These are phyloP conservation scores for Anguilla marmorata DNA, from an alignment of 2,797 vertebrate genomes.

Conservation along the genomic window DNA sequence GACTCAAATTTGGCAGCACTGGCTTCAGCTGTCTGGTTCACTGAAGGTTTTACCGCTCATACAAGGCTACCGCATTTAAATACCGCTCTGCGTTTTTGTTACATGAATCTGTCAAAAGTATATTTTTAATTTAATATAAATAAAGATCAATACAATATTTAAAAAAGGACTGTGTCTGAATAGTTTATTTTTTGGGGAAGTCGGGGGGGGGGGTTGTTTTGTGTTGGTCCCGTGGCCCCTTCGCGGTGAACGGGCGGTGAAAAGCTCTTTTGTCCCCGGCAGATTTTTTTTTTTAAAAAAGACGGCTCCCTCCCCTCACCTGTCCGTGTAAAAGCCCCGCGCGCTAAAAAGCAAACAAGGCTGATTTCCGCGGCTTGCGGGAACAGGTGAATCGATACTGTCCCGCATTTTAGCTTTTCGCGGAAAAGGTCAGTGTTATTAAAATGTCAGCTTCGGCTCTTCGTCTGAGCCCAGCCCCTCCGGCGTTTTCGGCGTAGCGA, in stretches of 20 bases:
- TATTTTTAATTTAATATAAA: conserved; percentile 99
- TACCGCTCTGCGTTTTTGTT: conserved; percentile 98
- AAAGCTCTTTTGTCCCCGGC: background rate
- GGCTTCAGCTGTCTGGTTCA: conserved; percentile 39
- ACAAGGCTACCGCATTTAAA: conserved; percentile 89
- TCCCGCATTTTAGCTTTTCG: background rate
- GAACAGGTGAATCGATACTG: background rate
- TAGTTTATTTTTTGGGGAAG: conserved; percentile 21
- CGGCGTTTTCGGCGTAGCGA: background rate
- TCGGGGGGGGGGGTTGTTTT: background rate
- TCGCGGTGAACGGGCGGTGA: background rate
- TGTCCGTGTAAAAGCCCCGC: background rate
- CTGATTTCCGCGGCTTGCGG: background rate
- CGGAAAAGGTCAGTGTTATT: background rate
- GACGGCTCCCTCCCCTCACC: background rate
- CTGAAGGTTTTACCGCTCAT: conserved; percentile 73
- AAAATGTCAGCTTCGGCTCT: background rate
- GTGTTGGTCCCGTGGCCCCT: background rate
- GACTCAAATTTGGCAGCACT: conserved; percentile 41
- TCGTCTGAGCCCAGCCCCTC: background rate
- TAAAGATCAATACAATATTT: conserved; percentile 96
- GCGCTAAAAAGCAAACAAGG: background rate
- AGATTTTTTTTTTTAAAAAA: background rate
- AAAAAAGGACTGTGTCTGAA: conserved; percentile 21
- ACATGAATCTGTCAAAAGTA: conserved; percentile 99